A percentile compares a stretch with the other conserved stretches of the same genome.
These are phyloP conservation scores for Hypomecis punctinalis DNA, from an alignment of 2,888 invertebrate genomes.

Conservation along the genomic window DNA sequence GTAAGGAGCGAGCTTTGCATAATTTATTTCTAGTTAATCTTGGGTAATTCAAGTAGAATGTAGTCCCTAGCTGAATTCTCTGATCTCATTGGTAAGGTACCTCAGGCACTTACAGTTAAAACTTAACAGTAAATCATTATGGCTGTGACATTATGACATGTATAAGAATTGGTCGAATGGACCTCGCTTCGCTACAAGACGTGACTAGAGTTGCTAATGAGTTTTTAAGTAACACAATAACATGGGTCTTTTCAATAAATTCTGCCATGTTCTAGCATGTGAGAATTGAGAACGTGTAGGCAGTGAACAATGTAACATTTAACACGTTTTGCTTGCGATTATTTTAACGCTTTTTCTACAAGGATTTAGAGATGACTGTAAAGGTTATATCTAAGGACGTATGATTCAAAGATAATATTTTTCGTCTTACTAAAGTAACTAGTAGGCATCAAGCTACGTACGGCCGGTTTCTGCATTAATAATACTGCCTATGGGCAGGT, in stretches of 20 bases:
- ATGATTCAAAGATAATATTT: background rate
- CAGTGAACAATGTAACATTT: conserved; percentile 32
- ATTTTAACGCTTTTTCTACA: background rate
- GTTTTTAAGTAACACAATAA: conserved; percentile 54
- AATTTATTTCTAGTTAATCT: conserved; percentile 28
- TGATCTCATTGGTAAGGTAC: conserved; percentile 37
- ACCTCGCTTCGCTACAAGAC: conserved; percentile 69
- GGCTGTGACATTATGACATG: conserved; percentile 65
- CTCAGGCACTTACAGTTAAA: conserved; percentile 42
- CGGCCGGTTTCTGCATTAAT: conserved; percentile 25
- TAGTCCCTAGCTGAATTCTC: conserved; percentile 30
- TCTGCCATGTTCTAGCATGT: conserved; percentile 38
- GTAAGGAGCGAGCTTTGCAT: conserved; percentile 30
- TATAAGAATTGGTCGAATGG: conserved; percentile 67
- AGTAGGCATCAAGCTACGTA: conserved; percentile 22
- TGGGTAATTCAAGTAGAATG: conserved; percentile 28
- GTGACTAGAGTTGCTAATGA: conserved; percentile 69
- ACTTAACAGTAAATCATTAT: conserved; percentile 66
- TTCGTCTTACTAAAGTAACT: background rate
- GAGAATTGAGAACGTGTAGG: conserved; percentile 17
- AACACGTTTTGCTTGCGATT: background rate
- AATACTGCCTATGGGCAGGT: conserved; percentile 22
- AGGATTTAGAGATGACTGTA: background rate
- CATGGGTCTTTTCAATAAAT: conserved; percentile 51
- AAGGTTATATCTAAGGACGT: background rate